Evolutionary conservation across 2,113 vertebrate genomes (phyloP).

Genomic region (Anthoscopus minutus): DNA sequence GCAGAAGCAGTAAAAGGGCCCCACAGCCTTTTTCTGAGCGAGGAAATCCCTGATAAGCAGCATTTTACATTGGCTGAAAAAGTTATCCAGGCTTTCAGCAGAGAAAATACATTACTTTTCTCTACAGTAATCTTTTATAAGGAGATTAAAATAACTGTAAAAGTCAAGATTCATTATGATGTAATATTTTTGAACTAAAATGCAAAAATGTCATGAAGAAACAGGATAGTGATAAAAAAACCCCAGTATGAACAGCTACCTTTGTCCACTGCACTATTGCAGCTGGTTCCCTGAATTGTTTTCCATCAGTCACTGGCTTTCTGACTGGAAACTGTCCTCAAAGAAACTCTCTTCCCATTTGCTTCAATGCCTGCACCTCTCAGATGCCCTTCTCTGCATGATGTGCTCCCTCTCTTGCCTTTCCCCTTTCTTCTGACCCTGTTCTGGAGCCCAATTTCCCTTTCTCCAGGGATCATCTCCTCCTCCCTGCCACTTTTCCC

Average conservation of each 20-base stretch:
- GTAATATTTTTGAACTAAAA: neutral
- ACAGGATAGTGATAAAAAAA: neutral
- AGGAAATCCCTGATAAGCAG: neutral
- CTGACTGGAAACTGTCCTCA: neutral
- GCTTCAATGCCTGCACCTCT: neutral
- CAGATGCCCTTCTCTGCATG: too few relatives aligned
- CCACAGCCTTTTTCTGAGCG: neutral
- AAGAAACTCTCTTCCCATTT: neutral
- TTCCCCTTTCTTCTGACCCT: neutral
- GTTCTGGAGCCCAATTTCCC: neutral
- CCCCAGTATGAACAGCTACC: accelerated
- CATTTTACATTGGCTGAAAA: neutral
- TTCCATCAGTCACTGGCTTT: neutral
- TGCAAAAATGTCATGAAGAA: neutral
- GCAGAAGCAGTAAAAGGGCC: neutral
- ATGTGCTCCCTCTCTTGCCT: neutral
- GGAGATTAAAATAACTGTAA: neutral
- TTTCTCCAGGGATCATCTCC: neutral
- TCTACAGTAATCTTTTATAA: neutral
- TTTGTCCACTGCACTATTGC: neutral
- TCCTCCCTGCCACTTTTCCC: neutral
- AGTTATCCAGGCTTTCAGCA: neutral
- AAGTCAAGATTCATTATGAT: neutral
- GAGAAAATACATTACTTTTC: neutral
- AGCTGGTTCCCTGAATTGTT: neutral